Evolutionary conservation across 2,113 vertebrate species (phyloP), one percentile per base, ranked within the genome.

Genomic region (Microtus ochrogaster): DNA sequence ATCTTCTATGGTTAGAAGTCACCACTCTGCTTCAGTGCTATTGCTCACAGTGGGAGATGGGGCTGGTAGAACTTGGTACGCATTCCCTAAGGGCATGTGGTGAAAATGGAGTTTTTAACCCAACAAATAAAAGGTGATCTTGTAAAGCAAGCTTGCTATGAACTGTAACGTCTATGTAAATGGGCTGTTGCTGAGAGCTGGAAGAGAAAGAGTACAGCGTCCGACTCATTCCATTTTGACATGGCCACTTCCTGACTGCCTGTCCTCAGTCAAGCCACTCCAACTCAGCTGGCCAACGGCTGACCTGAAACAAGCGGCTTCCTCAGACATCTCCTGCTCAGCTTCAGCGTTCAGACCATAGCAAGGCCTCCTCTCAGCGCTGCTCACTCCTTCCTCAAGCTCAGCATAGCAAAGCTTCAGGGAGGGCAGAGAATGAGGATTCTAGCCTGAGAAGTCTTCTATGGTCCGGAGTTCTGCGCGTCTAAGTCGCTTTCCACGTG

Each of bases 151-250:
- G 36, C 76, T 73, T 21, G 26, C 26, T 0, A 39, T 76, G 70
- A 84, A 78, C 9, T 70, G 5, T n/a, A 79, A 52, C 68, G 39
- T 61, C 55, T 61, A 36, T 55, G 21, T 66, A 39, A 6, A 66
- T 17, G 2, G 22, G 5, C 11, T 28, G 3, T 65, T 52, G 0
- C 0, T 16, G 21, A 7, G 2, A 36, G 19, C 10, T 9, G 24
- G 61, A 78, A 85, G 52, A 77, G 11, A 24, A 44, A 39, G 39
- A 26, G 26, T 36, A 7, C 30, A 49, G 49, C 11, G 6, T 49
- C 49, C 11, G 49, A 28, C 39, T 72, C 0, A 22, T 76, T 85
- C 61, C 49, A 63, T 73, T 68, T 47, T 86, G 66, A 63, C 76
- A 70, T 9, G 1, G 70, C 41, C 22, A 16, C 58, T 63, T 87